Evolutionary conservation across 2,888 invertebrate genomes (phyloP).

Genomic region (Actias luna): DNA sequence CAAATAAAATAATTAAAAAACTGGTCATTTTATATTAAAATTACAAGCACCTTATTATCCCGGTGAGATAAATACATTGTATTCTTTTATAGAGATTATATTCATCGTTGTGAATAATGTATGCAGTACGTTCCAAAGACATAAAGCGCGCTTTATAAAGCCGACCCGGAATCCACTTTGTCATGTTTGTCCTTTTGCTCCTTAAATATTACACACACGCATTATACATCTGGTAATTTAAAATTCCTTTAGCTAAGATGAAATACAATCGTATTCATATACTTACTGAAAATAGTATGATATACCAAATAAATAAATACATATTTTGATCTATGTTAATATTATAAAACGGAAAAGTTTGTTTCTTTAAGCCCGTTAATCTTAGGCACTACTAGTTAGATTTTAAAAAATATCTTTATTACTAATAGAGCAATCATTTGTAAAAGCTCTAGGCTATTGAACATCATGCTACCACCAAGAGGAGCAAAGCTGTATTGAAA

Average conservation of each 20-base stretch:
- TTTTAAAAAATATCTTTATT: no score
- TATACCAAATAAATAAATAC: no score
- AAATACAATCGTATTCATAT: neutral
- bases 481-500: no score
- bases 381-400: no score
- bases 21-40: slow-evolving; percentile 52
- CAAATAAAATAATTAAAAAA: slow-evolving; percentile 45
- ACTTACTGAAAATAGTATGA: neutral
- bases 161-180: slow-evolving; percentile 40
- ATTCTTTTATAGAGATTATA: slow-evolving; percentile 46
- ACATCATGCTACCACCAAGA: no score
- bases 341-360: no score
- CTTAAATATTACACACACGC: slow-evolving; percentile 27
- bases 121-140: slow-evolving; percentile 40
- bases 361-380: no score
- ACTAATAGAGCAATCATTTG: no score
- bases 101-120: slow-evolving; percentile 50
- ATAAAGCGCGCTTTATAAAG: slow-evolving; percentile 49
- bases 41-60: slow-evolving; percentile 43
- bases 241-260: slow-evolving; percentile 4
- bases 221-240: slow-evolving; percentile 13
- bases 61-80: slow-evolving; percentile 39
- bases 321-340: no score
- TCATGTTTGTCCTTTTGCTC: slow-evolving; percentile 32
- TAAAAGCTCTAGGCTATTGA: no score